Evolutionary conservation across 2,113 vertebrate species (phyloP).

Genomic region (Cichladusa arquata): DNA sequence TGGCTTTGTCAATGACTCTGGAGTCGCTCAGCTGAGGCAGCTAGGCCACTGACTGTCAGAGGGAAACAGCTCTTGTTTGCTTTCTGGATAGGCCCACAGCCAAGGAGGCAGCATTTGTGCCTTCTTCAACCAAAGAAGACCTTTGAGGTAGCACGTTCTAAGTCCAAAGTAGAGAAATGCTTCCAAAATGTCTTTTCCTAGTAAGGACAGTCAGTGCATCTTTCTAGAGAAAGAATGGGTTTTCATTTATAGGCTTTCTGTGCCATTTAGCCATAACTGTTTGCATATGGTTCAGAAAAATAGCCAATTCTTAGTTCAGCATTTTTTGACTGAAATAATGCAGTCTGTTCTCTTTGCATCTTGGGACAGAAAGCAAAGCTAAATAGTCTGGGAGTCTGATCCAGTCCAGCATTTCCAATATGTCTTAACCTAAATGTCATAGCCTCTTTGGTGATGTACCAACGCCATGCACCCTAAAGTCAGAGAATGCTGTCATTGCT

Average conservation of each 20-base stretch:
- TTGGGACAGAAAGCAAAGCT: background rate
- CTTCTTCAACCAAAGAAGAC: background rate
- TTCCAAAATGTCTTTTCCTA: background rate
- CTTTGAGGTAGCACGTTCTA: background rate
- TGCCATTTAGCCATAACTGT: background rate
- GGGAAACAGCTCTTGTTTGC: background rate
- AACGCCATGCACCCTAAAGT: accelerated
- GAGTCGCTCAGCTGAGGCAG: background rate
- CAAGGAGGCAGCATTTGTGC: background rate
- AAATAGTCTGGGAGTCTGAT: background rate
- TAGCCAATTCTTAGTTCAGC: background rate
- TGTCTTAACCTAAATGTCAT: background rate
- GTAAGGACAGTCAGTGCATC: background rate
- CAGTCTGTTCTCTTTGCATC: background rate
- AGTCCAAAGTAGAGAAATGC: background rate
- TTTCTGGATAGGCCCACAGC: background rate
- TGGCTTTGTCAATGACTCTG: background rate
- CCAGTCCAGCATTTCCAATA: background rate
- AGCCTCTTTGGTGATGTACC: background rate
- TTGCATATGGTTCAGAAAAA: background rate
- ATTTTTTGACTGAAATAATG: background rate
- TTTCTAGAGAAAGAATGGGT: background rate
- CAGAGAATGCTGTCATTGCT: background rate
- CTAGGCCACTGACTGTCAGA: background rate
- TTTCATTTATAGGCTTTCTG: background rate